Base-by-base conservation (phyloP, 2,888 invertebrate species). In the Cephus spinipes region DNA sequence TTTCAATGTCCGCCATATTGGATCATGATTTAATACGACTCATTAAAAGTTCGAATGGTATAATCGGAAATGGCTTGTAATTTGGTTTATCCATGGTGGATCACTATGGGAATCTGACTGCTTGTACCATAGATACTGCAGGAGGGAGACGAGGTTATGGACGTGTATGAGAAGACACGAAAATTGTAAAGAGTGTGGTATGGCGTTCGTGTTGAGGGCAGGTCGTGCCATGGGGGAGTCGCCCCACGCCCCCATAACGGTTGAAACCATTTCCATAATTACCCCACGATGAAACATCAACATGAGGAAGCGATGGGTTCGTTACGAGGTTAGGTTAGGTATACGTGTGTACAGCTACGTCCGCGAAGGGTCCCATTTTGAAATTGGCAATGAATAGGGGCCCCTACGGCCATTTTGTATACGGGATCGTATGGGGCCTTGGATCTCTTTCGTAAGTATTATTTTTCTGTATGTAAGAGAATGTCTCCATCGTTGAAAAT, bases 251-350 rank as follows among this genome's bases (percentile, higher is more conserved):
- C 82, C 86, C 87, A 80, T 87, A 88, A 87, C 87, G 88, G 88
- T 88, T 87, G 85, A 88, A 86, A 88, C 85, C 86, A 88, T 88
- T 88, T 88, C 88, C 88, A 88, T 88, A 86, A 86, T 86, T 86
- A 85, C 86, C 86, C 85, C 86, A 86, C 85, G 85, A 83, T 55
- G 55, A 78, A 71, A 77, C 76, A 74, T 78, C 73, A 75, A 76
- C 69, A 75, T 40, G 68, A 77, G 77, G 75, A 73, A 74, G 76
- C 76, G 77, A 78, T 78, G 71, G 71, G 32, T 71, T 71, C 12
- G 31, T 71, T 55, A 55, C 55, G 55, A 23, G 55, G 55, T 23
- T 55, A 55, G 55, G 55, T 23, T 55, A 23, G 55, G 55, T 55
- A 55, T 23, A 55, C 55, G 55, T 55, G 55, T 55, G 55, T 23